Evolutionary conservation across 2,888 invertebrate genomes (phyloP).

Genomic region (Perizoma flavofasciatum): DNA sequence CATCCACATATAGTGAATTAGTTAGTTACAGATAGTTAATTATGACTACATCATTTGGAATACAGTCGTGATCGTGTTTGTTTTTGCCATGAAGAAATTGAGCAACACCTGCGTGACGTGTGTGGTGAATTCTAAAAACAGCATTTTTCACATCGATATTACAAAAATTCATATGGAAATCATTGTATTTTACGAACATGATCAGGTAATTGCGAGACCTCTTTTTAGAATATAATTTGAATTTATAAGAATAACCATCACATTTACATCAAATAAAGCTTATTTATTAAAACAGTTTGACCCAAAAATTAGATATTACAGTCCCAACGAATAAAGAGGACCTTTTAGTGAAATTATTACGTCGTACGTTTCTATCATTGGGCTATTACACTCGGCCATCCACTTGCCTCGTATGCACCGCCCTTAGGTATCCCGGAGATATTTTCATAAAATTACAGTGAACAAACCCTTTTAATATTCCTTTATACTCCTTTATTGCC

Average conservation of each 20-base stretch:
- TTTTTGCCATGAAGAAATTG: too few species aligned
- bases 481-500: conserved; percentile 18
- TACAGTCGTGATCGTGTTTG: too few species aligned
- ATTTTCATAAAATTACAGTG: conserved; percentile 35
- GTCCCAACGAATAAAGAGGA: conserved; percentile 23
- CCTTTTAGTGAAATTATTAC: conserved; percentile 29
- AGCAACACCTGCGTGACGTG: too few species aligned
- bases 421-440: conserved; percentile 18
- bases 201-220: conserved; percentile 2
- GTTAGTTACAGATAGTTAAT: too few species aligned
- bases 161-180: neutral
- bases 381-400: conserved; percentile 20
- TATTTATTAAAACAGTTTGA: conserved; percentile 30
- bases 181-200: conserved; percentile 1
- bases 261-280: conserved; percentile 28
- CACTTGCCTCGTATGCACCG: conserved; percentile 16
- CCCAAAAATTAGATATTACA: conserved; percentile 30
- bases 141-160: too few species aligned
- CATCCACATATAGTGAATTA: too few species aligned
- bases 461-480: conserved; percentile 33
- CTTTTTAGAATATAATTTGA: conserved; percentile 10
- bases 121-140: too few species aligned
- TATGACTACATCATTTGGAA: too few species aligned
- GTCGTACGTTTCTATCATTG: conserved; percentile 27
- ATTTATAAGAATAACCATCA: conserved; percentile 14